phyloP scores from a whole-genome alignment of 2,113 vertebrate species.

The Mirounga angustirostris region DNA sequence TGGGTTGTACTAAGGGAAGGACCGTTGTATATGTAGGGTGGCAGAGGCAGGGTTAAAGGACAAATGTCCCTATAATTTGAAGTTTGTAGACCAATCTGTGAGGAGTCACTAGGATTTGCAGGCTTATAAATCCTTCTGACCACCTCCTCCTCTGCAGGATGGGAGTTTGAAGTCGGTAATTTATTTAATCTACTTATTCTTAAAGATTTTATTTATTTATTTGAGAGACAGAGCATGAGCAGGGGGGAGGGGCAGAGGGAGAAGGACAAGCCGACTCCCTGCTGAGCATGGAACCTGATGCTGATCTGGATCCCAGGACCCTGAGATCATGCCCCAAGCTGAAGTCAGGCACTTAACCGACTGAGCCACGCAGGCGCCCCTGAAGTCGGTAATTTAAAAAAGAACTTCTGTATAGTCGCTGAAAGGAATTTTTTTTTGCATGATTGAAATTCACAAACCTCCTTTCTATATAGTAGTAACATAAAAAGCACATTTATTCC shows the following conservation, averaged over 20 bases:
- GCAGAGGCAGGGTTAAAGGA: not conserved
- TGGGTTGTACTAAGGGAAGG: not conserved
- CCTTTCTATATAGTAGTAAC: not conserved
- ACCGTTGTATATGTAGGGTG: accelerated
- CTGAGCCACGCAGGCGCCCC: not conserved
- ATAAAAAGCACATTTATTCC: not conserved
- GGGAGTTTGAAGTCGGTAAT: not conserved
- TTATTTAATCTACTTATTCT: not conserved
- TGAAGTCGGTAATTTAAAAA: not conserved
- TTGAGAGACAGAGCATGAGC: not conserved
- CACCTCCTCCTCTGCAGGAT: not conserved
- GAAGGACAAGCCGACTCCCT: not conserved
- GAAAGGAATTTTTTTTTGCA: not conserved
- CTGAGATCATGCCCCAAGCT: not conserved
- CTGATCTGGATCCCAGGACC: not conserved
- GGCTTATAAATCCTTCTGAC: not conserved
- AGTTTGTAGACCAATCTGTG: not conserved
- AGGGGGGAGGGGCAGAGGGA: not conserved
- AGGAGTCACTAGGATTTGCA: not conserved
- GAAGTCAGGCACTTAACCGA: not conserved
- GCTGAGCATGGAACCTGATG: not conserved
- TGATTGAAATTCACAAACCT: not conserved
- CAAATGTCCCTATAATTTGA: not conserved
- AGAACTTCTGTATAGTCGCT: not conserved
- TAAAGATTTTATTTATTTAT: not conserved